A percentile compares a stretch with the other conserved stretches of the same genome.
These are phyloP conservation scores for Pteria penguin DNA, from an alignment of 2,888 invertebrate species.

Conservation along the genomic window DNA sequence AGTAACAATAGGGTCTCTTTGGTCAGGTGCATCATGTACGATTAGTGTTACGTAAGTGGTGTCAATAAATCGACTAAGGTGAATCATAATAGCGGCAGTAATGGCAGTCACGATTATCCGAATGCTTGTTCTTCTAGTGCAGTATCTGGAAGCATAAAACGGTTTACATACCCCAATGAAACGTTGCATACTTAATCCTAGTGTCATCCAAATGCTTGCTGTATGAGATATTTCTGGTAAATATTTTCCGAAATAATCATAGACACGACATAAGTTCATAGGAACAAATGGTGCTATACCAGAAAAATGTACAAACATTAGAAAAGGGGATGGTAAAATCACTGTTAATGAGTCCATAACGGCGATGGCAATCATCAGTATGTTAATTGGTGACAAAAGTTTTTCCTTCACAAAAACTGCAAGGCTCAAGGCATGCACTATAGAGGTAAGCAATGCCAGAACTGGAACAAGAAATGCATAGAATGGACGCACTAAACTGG, in stretches of 20 bases:
- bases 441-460: conserved; percentile 88
- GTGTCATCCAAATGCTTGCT: conserved; percentile 94
- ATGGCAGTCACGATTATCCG: conserved; percentile 89
- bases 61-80: conserved; percentile 91
- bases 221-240: conserved; percentile 87
- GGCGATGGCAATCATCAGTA: conserved; percentile 95
- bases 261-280: conserved; percentile 88
- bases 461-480: conserved; percentile 90
- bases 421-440: conserved; percentile 93
- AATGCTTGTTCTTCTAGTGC: conserved; percentile 85
- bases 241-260: conserved; percentile 79
- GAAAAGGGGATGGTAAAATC: conserved; percentile 81
- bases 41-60: conserved; percentile 82
- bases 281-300: conserved; percentile 88
- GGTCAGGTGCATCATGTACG: conserved; percentile 76
- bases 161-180: conserved; percentile 97
- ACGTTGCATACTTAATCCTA: conserved; percentile 93
- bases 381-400: conserved; percentile 93
- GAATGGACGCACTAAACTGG: conserved; percentile 80
- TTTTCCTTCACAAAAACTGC: conserved; percentile 91
- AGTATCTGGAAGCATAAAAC: conserved; percentile 88
- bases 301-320: conserved; percentile 93
- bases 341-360: conserved; percentile 94
- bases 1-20: conserved; percentile 42
- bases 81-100: conserved; percentile 88